Evolutionary conservation across 2,113 vertebrate genomes (phyloP), one percentile per base, ranked within the genome.

Genomic region (Natator depressus): DNA sequence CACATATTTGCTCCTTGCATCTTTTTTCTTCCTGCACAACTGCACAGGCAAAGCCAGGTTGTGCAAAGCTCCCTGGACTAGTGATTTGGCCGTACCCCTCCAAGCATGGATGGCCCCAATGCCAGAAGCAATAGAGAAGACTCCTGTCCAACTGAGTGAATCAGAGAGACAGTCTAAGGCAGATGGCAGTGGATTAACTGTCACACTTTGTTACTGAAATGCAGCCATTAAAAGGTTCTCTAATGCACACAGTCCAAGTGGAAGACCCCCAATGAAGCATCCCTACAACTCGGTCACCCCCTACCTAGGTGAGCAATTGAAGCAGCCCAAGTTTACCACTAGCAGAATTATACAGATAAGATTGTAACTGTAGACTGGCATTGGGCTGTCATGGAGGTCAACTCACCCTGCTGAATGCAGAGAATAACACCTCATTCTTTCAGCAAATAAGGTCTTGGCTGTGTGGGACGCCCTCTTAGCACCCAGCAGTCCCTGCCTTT

Each of bases 201-300:
- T 3, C 4, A 12, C 3, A 49, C 25, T 3, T 14, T 9, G 54
- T 8, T n/a, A 81, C 1, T 50, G 38, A 69, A 90, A 93, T 86
- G 6, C 0, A 4, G 53, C 38, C 82, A 81, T 82, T 87, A 38
- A 20, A 87, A 80, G 22, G 8, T 50, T 20, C 47, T 59, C 35
- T 57, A 65, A 1, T 1, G 0, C 8, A 35, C 8, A 3, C 2
- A 4, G 22, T 46, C 72, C 49, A 62, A 92, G 49, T 49, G 79
- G 29, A 49, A 72, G 38, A 10, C 3, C 3, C 22, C 47, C 83
- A 16, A 79, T 69, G 57, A 91, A 91, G 90, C 1, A 3, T 35
- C 46, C n/a, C 76, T 50, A 22, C 16, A 72, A 35, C 35, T 85
- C 79, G 13, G 12, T 0, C 1, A 95, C 89, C 47, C 13, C 20